Conservation (phyloP, 2,113 vertebrate genomes). For the Coptodon bakossiorum region DNA sequence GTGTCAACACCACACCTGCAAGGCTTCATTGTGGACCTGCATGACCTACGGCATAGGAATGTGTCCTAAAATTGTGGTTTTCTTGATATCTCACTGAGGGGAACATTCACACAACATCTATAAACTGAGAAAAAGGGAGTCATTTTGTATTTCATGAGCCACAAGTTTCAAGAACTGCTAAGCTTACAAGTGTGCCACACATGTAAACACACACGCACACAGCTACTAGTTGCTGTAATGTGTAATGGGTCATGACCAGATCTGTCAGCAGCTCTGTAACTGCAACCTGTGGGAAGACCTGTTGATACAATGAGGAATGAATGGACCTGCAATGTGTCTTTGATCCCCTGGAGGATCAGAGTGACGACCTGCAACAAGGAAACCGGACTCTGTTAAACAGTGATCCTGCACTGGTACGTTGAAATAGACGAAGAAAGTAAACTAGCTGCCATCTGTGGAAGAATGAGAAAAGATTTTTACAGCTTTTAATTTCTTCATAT, state of each 20-base stretch:
- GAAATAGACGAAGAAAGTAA: neutral
- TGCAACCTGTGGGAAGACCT: constrained; percentile 34
- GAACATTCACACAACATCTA: neutral
- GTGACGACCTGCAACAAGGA: neutral
- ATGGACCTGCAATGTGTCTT: constrained; percentile 1
- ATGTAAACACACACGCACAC: neutral
- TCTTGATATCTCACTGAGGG: neutral
- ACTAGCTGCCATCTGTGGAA: neutral
- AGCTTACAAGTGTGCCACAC: neutral
- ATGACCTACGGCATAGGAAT: constrained; percentile 3
- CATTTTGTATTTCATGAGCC: neutral
- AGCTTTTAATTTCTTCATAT: neutral
- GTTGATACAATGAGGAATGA: constrained; percentile 12
- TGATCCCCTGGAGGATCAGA: constrained; percentile 7
- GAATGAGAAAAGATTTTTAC: neutral
- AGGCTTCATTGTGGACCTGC: neutral
- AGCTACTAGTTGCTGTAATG: neutral
- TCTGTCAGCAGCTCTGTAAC: constrained; percentile 33
- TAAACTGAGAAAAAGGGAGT: neutral
- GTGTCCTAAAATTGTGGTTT: neutral
- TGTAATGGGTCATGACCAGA: neutral
- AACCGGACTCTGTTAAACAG: neutral
- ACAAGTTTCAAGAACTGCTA: neutral
- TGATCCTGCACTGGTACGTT: neutral
- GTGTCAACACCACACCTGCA: constrained; percentile 46